These are phyloP conservation scores for Oreochromis aureus DNA, from an alignment of 2,113 vertebrate genomes.

Conservation along the genomic window DNA sequence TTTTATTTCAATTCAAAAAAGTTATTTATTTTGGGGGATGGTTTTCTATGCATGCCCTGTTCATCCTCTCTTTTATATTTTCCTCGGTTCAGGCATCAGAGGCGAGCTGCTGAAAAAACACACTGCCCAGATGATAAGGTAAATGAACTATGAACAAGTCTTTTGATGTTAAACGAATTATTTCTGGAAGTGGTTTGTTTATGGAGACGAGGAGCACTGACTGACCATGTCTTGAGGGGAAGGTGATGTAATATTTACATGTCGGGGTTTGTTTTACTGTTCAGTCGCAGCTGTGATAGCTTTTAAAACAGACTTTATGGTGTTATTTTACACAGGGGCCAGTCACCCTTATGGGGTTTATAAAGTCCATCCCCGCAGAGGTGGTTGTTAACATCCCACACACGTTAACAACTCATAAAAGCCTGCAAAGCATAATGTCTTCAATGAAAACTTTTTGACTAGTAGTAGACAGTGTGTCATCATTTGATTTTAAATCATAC, in stretches of 20 bases:
- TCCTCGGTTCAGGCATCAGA: slow-evolving; percentile 47
- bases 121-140: slow-evolving; percentile 63
- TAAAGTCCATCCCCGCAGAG: slow-evolving; percentile 22
- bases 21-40: not conserved
- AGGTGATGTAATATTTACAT: slow-evolving; percentile 38
- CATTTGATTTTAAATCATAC: not conserved
- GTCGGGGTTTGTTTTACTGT: slow-evolving; percentile 42
- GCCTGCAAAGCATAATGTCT: slow-evolving; percentile 1
- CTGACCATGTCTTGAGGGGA: not conserved
- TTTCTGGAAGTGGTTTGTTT: not conserved
- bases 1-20: not conserved
- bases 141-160: slow-evolving; percentile 7
- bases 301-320: slow-evolving; percentile 51
- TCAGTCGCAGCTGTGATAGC: slow-evolving; percentile 26
- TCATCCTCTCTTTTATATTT: slow-evolving; percentile 16
- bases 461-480: slow-evolving; percentile 35
- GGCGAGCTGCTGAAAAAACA: slow-evolving; percentile 62
- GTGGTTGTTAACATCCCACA: slow-evolving; percentile 8
- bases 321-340: slow-evolving; percentile 19
- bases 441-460: not conserved
- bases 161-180: not conserved
- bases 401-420: not conserved
- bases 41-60: not conserved
- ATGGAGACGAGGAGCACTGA: not conserved
- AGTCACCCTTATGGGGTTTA: slow-evolving; percentile 15